These are phyloP conservation scores for Nerophis ophidion DNA, from an alignment of 2,113 vertebrate genomes.

Conservation along the genomic window DNA sequence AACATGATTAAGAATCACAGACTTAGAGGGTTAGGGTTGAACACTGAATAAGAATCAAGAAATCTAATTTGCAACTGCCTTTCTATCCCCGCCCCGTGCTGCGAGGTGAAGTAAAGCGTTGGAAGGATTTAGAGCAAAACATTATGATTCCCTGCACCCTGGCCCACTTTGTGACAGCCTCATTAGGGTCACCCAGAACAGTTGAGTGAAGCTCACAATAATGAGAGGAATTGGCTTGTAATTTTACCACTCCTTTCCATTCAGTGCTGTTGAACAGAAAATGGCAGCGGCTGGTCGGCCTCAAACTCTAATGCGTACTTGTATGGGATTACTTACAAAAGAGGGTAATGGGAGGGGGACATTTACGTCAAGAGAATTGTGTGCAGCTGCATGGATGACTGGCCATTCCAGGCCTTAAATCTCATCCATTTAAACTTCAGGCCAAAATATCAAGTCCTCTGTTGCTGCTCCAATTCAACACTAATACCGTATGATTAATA, in stretches of 20 bases:
- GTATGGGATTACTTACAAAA: constrained; percentile 43
- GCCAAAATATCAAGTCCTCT: constrained; percentile 46
- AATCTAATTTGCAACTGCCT: constrained; percentile 30
- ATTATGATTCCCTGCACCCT: constrained; percentile 9
- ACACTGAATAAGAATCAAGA: constrained; percentile 24
- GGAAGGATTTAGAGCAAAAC: constrained; percentile 31
- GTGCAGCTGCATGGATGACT: constrained; percentile 45
- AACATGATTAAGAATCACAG: too few relatives aligned
- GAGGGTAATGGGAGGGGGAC: constrained; percentile 42
- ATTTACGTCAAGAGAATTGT: constrained; percentile 42
- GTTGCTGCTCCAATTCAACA: constrained; percentile 38
- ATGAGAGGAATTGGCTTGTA: constrained; percentile 57
- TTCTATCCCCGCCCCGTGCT: constrained; percentile 39
- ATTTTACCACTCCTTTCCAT: constrained; percentile 60
- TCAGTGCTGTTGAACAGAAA: constrained; percentile 53
- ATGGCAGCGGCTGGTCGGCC: constrained; percentile 22
- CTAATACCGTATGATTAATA: too few relatives aligned
- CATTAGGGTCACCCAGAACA: constrained; percentile 60
- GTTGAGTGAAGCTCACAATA: constrained; percentile 56
- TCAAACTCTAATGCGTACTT: constrained; percentile 25
- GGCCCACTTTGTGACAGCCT: constrained; percentile 33
- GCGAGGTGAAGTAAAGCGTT: constrained; percentile 17
- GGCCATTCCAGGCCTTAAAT: constrained; percentile 21
- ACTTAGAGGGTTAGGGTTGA: too few relatives aligned
- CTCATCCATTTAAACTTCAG: constrained; percentile 35